Conservation (phyloP, 2,113 vertebrate genomes). For the Brevimyrus niger region DNA sequence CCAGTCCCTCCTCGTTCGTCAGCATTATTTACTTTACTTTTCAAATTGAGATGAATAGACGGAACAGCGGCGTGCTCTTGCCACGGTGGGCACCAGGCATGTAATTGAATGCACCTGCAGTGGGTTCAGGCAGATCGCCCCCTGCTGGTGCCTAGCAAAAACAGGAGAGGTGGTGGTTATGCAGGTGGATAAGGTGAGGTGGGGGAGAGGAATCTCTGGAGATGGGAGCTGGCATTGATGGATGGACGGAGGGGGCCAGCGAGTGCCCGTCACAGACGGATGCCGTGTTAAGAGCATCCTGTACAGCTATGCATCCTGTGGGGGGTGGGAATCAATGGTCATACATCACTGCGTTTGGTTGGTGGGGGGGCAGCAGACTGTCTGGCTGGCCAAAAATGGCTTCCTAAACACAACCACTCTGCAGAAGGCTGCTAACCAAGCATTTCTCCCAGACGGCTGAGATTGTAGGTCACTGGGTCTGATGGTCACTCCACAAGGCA, state of each 20-base stretch:
- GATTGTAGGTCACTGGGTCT: neutral
- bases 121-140: neutral
- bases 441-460: neutral
- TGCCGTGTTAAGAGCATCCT: neutral
- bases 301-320: neutral
- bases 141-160: neutral
- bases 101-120: neutral
- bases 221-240: neutral
- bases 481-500: neutral
- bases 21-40: neutral
- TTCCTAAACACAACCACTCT: neutral
- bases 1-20: neutral
- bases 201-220: neutral
- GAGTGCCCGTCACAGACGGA: neutral
- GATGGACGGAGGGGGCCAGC: neutral
- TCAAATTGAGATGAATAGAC: neutral
- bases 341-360: neutral
- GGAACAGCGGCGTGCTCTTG: neutral
- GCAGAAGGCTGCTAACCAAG: neutral
- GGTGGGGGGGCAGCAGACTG: neutral
- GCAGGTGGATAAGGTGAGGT: neutral
- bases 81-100: neutral
- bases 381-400: neutral
- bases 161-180: neutral
- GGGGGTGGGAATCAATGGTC: neutral